A percentile compares a stretch with the other conserved stretches of the same genome.
phyloP scores from a whole-genome alignment of 1,140 invertebrate genomes.

The Carposina sasakii region DNA sequence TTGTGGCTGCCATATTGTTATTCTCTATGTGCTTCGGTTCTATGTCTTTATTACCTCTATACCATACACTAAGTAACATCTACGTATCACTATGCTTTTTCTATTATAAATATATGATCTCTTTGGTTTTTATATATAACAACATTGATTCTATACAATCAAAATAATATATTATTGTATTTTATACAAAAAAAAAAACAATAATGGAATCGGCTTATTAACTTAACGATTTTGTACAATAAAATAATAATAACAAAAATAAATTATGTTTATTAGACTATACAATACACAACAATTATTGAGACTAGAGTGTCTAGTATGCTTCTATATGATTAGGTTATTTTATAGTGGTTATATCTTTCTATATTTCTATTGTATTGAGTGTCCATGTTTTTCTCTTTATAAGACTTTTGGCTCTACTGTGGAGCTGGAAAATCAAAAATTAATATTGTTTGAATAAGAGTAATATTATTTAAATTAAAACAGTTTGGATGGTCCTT shows the following conservation, averaged over 20 bases:
- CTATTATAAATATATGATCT: constrained; percentile 15
- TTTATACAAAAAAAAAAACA: not conserved
- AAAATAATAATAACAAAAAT: constrained; percentile 25
- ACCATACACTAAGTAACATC: constrained; percentile 46
- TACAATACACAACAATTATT: no score
- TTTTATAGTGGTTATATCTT: no score
- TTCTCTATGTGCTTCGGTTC: constrained; percentile 11
- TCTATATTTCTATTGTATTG: no score
- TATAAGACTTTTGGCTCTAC: no score
- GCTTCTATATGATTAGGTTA: no score
- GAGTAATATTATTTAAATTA: no score
- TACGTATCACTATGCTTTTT: constrained; percentile 14
- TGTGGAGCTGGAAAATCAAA: constrained; percentile 7
- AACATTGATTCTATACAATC: not conserved
- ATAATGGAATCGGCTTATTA: constrained; percentile 24
- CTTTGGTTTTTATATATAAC: constrained; percentile 35
- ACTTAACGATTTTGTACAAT: constrained; percentile 16
- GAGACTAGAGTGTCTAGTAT: no score
- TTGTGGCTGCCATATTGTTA: constrained; percentile 50
- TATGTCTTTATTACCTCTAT: constrained; percentile 13
- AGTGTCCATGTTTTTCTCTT: no score
- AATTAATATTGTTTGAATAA: no score
- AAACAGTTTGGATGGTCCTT: no score
- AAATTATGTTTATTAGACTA: not conserved
- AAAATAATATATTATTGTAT: not conserved